Evolutionary conservation across 2,888 invertebrate species (phyloP).

Genomic region (Lepidochitona cinerea): DNA sequence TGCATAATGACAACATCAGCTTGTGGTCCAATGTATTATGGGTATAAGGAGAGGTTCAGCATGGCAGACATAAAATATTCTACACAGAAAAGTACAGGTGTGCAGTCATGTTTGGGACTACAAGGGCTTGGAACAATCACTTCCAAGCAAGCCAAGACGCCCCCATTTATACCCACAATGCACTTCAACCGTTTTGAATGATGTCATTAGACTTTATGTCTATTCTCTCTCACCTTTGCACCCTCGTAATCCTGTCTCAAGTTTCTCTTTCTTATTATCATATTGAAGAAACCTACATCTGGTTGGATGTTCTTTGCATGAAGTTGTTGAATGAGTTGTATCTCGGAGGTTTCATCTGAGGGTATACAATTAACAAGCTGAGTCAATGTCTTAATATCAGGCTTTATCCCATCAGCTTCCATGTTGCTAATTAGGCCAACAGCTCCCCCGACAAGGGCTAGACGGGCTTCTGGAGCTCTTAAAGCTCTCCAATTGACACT

Average conservation of each 20-base stretch:
- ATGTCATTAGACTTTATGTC: too few relatives aligned
- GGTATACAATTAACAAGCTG: constrained; percentile 83
- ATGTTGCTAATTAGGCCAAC: constrained; percentile 84
- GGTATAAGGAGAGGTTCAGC: too few relatives aligned
- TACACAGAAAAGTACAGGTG: too few relatives aligned
- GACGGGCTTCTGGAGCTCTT: constrained; percentile 34
- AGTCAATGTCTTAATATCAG: constrained; percentile 85
- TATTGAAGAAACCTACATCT: constrained; percentile 88
- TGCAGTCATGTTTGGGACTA: too few relatives aligned
- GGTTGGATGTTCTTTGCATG: constrained; percentile 73
- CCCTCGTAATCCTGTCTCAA: constrained; percentile 79
- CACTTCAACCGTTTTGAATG: too few relatives aligned
- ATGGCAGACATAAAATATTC: too few relatives aligned
- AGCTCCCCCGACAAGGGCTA: constrained; percentile 82
- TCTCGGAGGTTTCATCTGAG: constrained; percentile 78
- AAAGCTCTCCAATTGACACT: neutral
- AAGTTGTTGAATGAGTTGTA: constrained; percentile 78
- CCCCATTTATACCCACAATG: too few relatives aligned
- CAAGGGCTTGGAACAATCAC: too few relatives aligned
- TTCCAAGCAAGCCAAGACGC: too few relatives aligned
- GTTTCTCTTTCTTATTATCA: constrained; percentile 86
- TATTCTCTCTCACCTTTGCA: too few relatives aligned
- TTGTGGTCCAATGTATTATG: too few relatives aligned
- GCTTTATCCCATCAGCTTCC: constrained; percentile 78
- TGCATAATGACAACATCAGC: too few relatives aligned